Conservation (phyloP, 2,113 vertebrate species). For the zebrafish (Danio rerio) region GRCz12tu NC_133189.1:2450001-2450500, state of each 20-base stretch:
- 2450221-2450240: slow-evolving; percentile 64
- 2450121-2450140: slow-evolving; percentile 16
- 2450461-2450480: slow-evolving; percentile 59
- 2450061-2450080: slow-evolving; percentile 21
- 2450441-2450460: slow-evolving; percentile 74
- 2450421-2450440: slow-evolving; percentile 77
- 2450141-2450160: background rate
- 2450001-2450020: slow-evolving; percentile 20
- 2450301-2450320: slow-evolving; percentile 66
- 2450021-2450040: slow-evolving; percentile 5
- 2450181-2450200: background rate
- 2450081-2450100: slow-evolving; percentile 25
- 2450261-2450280: slow-evolving; percentile 65
- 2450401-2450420: slow-evolving; percentile 69
- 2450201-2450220: slow-evolving; percentile 12
- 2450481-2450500: slow-evolving; percentile 61
- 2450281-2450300: slow-evolving; percentile 58
- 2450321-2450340: slow-evolving; percentile 65
- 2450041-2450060: slow-evolving; percentile 23
- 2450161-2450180: background rate
- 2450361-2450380: slow-evolving; percentile 75
- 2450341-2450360: slow-evolving; percentile 70
- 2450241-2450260: slow-evolving; percentile 66
- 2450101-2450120: slow-evolving; percentile 27
- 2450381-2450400: slow-evolving; percentile 76